Evolutionary conservation across 2,888 invertebrate genomes (phyloP), one percentile per base, ranked within the genome.

Genomic region (Coenonympha glycerion): DNA sequence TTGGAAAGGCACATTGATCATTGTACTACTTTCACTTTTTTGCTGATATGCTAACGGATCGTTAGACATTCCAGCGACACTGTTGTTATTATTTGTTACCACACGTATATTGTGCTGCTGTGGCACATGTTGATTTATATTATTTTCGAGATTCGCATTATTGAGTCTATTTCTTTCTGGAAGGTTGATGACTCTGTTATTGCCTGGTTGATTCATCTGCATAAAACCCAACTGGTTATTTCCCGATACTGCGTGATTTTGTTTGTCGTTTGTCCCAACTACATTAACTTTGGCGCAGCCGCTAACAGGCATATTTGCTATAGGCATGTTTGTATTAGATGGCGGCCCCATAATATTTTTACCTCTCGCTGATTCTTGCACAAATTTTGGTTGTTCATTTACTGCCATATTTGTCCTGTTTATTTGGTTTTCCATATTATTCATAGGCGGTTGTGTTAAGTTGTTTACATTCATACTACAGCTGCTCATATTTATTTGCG

Each of bases 1-100:
- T 68, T 87, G 87, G 68, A 87, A 87, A 0, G 88, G 87, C 22
- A 88, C 84, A 59, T 87, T 87, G 42, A 88, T 88, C 76, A 87
- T 87, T 16, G 87, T 88, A 19, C 80, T 79, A 44, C 66, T 79
- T 64, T 86, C 87, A 48, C 61, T 73, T 59, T 80, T 85, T 60
- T 83, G 87, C 63, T 87, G 86, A 64, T 82, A 86, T 8, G 76
- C 63, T 47, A 85, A 56, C 15, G 87, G 72, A 33, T 86, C 87
- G 22, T 75, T 54, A 22, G 72, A 62, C 16, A 82, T 76, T 4
- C 74, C 73, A 16, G 73, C 58, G 8, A 81, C 81, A 56, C 71
- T 83, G 49, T 57, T 82, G 48, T 64, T 83, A 28, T 56, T 84
- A 58, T 85, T 87, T 9, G 85, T 87, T 15, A 87, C 84, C 22